These are phyloP conservation scores for Orientallactaga bullata DNA, from an alignment of 2,113 vertebrate genomes.

Conservation along the genomic window DNA sequence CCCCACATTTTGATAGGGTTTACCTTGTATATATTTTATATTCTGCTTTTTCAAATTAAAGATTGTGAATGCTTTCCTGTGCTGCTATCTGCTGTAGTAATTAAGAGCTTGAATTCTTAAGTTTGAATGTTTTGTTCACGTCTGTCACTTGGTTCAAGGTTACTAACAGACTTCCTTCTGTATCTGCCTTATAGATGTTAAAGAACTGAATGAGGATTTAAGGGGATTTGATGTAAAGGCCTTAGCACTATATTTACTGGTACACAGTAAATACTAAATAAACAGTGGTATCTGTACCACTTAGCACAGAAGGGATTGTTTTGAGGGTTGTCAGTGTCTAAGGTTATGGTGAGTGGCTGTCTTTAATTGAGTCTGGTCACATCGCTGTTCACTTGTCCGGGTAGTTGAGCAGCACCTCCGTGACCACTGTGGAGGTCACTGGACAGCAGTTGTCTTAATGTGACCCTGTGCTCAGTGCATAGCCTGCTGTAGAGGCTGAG, in stretches of 20 bases:
- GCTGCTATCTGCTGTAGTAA: constrained; percentile 45
- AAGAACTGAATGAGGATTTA: constrained; percentile 57
- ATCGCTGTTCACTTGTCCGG: background rate
- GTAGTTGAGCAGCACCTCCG: background rate
- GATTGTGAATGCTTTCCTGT: constrained; percentile 55
- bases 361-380: constrained; percentile 4
- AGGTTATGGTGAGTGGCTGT: constrained; percentile 38
- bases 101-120: constrained; percentile 52
- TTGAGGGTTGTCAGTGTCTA: constrained; percentile 61
- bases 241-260: constrained; percentile 59
- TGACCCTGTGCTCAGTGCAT: constrained; percentile 8
- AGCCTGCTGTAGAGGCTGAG: background rate
- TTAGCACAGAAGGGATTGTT: constrained; percentile 64
- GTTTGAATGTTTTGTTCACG: constrained; percentile 49
- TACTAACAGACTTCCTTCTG: constrained; percentile 59
- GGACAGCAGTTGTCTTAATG: constrained; percentile 5
- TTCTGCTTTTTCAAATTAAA: constrained; percentile 71
- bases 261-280: constrained; percentile 69
- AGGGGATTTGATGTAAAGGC: constrained; percentile 69
- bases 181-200: constrained; percentile 45
- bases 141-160: constrained; percentile 41
- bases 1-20: constrained; percentile 59
- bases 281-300: constrained; percentile 64
- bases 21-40: constrained; percentile 68
- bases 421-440: background rate